Base-by-base conservation (phyloP, 1,140 invertebrate genomes). In the Potamilus streckersoni region DNA sequence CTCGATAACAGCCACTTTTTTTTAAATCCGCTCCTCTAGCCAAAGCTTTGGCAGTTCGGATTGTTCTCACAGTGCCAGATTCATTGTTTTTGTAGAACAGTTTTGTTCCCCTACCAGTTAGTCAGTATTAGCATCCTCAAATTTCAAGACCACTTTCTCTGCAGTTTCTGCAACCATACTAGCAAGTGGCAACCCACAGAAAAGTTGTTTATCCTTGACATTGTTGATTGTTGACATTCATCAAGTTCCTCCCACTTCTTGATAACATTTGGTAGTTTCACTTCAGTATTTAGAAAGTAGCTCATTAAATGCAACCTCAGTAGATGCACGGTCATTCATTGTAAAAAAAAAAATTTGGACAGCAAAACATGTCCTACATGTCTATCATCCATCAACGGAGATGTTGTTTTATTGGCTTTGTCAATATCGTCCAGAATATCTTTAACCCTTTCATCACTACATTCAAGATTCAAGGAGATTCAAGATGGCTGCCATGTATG, bases 271-370 rank as follows among this genome's bases (percentile, higher is more conserved):
- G 71, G 61, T 38, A 19, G 65, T 38, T 61, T 6, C 27, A 55
- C 15, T 64, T 55, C 60, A 49, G 20, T 64, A 72, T 23, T 72
- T 62, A 23, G 56, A 16, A 57, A 64, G 61, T 55, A 72, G 49
- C 16, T 55, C 71, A 65, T 65, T 64, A 2, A 72, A 63, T 23
- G 20, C 20, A 20, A 64, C 57, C 38, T 63, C 5, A 31, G 70
- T 72, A 19, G 15, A 16, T 64, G 59, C 70, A 15, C 59, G 62
- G 23, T 72, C 71, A 16, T 38, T 64, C 71, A 72, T 63, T 17
- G 71, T 72, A n/a, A n/a, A n/a, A n/a, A n/a, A n/a, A n/a, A n/a
- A n/a, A n/a, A 57, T 55, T 72, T 72, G 15, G 23, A 57, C 5
- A 72, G 71, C 23, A 64, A 8, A 49, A 49, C 38, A 49, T 49